Evolutionary conservation across 1,140 invertebrate species (phyloP).

Genomic region (Trypoxylus dichotomus): DNA sequence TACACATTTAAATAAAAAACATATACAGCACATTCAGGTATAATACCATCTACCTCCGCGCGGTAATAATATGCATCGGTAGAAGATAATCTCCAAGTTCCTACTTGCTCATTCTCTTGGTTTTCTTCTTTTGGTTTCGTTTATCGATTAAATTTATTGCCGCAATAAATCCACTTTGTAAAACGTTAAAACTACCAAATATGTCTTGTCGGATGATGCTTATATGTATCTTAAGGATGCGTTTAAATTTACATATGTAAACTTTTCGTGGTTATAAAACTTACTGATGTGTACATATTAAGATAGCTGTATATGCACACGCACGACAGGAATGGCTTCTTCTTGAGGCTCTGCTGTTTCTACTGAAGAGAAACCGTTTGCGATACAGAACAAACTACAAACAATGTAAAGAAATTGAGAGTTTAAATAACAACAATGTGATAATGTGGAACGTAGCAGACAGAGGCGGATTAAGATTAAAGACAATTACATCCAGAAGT

Average conservation of each 20-base stretch:
- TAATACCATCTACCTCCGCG: no score
- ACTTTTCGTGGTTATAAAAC: not conserved
- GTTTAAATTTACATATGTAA: slow-evolving; percentile 23
- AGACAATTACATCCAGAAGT: no score
- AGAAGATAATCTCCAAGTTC: not conserved
- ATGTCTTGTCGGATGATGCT: not conserved
- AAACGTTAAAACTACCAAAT: slow-evolving; percentile 6
- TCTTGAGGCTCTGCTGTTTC: not conserved
- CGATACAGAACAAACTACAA: not conserved
- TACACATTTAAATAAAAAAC: no score
- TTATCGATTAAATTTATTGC: slow-evolving; percentile 8
- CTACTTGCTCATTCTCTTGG: not conserved
- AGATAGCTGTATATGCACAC: slow-evolving; percentile 5
- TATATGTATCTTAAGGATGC: not conserved
- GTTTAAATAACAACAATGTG: slow-evolving; percentile 6
- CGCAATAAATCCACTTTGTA: slow-evolving; percentile 3
- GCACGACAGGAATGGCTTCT: not conserved
- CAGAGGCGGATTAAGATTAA: not conserved
- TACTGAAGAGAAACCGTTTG: not conserved
- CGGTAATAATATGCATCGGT: not conserved
- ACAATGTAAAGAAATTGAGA: not conserved
- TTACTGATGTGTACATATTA: slow-evolving; percentile 12
- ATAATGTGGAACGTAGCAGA: not conserved
- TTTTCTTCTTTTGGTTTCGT: not conserved
- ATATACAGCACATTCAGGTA: no score